Evolutionary conservation across 1,140 invertebrate species (phyloP).

Genomic region (Platorchestia sp.): DNA sequence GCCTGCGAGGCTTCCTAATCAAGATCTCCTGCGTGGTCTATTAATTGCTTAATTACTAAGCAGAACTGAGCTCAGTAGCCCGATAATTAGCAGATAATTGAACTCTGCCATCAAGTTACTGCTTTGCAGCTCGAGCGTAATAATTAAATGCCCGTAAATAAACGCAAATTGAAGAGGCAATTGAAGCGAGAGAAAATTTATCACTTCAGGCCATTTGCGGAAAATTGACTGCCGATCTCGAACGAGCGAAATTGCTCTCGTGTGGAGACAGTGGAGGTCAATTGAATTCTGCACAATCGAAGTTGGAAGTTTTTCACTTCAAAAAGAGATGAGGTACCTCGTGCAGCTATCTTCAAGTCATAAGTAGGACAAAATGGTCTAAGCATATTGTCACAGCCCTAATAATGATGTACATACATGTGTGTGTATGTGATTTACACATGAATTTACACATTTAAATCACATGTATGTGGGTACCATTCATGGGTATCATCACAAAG

Average conservation of each 20-base stretch:
- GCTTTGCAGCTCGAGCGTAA: constrained; percentile 26
- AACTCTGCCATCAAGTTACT: constrained; percentile 35
- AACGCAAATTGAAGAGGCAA: constrained; percentile 5
- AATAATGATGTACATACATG: too few species aligned
- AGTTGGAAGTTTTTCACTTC: too few species aligned
- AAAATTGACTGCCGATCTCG: not conserved
- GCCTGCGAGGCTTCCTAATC: not conserved
- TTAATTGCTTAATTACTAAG: constrained; percentile 44
- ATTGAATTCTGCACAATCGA: not conserved
- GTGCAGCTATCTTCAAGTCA: too few species aligned
- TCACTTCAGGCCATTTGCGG: constrained; percentile 4
- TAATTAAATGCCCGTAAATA: constrained; percentile 40
- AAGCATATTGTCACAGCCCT: too few species aligned
- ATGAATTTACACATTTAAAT: too few species aligned
- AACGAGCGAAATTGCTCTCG: not conserved
- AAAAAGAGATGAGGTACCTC: too few species aligned
- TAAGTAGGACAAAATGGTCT: too few species aligned
- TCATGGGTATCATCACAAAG: too few species aligned
- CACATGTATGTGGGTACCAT: too few species aligned
- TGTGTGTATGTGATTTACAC: too few species aligned
- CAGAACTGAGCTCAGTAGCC: constrained; percentile 34
- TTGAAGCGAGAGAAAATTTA: constrained; percentile 19
- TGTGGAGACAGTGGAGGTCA: not conserved
- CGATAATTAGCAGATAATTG: constrained; percentile 43
- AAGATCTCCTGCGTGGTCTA: constrained; percentile 33